phyloP scores from a whole-genome alignment of 2,797 vertebrate genomes.

The Tamandua tetradactyla region DNA sequence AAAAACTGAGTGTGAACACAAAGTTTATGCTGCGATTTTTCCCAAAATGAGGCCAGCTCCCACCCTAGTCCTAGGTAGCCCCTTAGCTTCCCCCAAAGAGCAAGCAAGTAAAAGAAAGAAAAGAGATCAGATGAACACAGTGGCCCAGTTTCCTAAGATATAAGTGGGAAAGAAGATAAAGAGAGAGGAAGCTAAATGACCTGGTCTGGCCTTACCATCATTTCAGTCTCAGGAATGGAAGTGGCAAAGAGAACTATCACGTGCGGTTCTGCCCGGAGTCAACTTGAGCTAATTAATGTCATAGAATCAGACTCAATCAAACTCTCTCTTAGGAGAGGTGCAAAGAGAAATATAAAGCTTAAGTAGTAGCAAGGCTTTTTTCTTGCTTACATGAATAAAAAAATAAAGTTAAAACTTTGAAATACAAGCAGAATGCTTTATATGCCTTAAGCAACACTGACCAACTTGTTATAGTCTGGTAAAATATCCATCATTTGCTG shows the following conservation, averaged over 20 bases:
- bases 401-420: neutral
- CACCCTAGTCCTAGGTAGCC: neutral
- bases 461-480: neutral
- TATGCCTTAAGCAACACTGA: neutral
- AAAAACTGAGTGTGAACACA: neutral
- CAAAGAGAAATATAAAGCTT: neutral
- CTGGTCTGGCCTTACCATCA: neutral
- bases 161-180: neutral
- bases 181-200: neutral
- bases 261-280: neutral
- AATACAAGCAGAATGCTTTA: neutral
- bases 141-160: neutral
- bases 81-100: neutral
- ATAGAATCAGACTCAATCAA: neutral
- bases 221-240: neutral
- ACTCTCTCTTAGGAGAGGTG: neutral
- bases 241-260: neutral
- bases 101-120: neutral
- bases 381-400: neutral
- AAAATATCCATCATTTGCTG: neutral
- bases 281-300: neutral
- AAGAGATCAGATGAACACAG: neutral
- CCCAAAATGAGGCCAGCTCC: neutral
- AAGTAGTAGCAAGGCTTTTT: neutral
- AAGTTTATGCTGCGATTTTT: neutral